A percentile compares a stretch with the other conserved stretches of the same genome.
These are phyloP conservation scores for Ophiothrix spiculata DNA, from an alignment of 35 echinoderm and acorn worm species.

Conservation along the genomic window DNA sequence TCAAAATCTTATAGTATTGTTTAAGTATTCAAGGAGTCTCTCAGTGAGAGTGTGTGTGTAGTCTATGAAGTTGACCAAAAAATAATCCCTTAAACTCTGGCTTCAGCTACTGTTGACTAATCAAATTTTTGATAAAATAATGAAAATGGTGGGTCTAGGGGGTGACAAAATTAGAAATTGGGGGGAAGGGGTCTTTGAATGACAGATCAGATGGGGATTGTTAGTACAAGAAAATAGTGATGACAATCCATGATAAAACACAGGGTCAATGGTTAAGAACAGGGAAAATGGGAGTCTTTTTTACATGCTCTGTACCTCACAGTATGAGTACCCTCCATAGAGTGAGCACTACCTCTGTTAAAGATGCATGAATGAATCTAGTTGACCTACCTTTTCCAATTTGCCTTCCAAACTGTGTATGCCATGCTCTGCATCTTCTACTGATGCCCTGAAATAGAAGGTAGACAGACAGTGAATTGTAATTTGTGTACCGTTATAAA, in stretches of 20 bases:
- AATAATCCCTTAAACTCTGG: too few relatives aligned
- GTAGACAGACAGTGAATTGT: neutral
- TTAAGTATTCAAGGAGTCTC: too few relatives aligned
- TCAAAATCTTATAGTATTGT: too few relatives aligned
- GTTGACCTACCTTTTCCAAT: conserved; percentile 41
- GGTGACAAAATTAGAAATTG: too few relatives aligned
- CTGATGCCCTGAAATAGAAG: conserved; percentile 21
- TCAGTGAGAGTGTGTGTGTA: too few relatives aligned
- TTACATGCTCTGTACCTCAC: too few relatives aligned
- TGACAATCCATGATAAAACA: neutral
- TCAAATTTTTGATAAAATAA: too few relatives aligned
- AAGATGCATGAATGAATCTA: neutral
- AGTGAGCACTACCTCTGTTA: neutral
- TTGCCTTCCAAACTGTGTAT: conserved; percentile 41
- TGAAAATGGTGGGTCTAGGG: too few relatives aligned
- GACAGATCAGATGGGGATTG: neutral
- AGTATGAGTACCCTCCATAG: neutral
- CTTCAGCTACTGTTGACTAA: too few relatives aligned
- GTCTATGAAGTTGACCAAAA: too few relatives aligned
- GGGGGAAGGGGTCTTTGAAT: neutral
- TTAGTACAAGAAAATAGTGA: neutral
- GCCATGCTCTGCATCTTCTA: conserved; percentile 40
- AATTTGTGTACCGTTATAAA: too few relatives aligned
- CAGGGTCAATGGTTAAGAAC: neutral
- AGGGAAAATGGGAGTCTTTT: too few relatives aligned